phyloP scores from a whole-genome alignment of 2,113 vertebrate species.

The Phalacrocorax aristotelis region DNA sequence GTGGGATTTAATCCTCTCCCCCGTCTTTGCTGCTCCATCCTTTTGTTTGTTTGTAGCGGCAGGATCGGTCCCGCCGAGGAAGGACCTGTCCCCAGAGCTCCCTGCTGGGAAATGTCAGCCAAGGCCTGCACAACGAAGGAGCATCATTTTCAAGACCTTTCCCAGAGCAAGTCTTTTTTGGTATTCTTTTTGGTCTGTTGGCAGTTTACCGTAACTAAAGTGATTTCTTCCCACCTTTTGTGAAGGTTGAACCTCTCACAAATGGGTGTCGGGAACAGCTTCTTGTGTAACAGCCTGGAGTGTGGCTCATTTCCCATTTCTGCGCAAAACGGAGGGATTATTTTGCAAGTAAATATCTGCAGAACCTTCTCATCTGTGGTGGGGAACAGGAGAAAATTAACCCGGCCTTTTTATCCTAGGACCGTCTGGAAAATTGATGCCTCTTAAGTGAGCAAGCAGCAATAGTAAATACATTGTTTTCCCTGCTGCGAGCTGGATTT shows the following conservation, averaged over 20 bases:
- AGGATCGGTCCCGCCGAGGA: not conserved
- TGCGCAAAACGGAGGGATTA: not conserved
- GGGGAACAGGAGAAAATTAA: not conserved
- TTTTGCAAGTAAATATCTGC: not conserved
- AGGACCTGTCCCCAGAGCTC: not conserved
- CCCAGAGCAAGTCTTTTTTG: not conserved
- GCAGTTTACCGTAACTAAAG: not conserved
- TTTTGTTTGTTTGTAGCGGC: not conserved
- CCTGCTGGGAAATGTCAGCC: not conserved
- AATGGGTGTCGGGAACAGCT: not conserved
- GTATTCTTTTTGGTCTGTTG: not conserved
- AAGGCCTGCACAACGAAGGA: not conserved
- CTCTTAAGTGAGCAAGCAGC: not conserved
- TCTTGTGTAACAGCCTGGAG: not conserved
- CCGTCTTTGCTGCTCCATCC: not conserved
- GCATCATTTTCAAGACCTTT: not conserved
- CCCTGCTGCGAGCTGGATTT: not conserved
- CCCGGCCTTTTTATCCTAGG: not conserved
- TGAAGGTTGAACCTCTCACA: not conserved
- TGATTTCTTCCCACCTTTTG: not conserved
- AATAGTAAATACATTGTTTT: too few relatives aligned
- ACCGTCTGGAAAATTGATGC: not conserved
- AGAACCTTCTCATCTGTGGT: not conserved
- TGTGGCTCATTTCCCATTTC: fast-evolving
- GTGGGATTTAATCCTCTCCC: not conserved